Percentiles rank a stretch among this genome's conserved stretches.
These are phyloP conservation scores for Hepsetus odoe DNA, from an alignment of 2,113 vertebrate genomes.

Conservation along the genomic window DNA sequence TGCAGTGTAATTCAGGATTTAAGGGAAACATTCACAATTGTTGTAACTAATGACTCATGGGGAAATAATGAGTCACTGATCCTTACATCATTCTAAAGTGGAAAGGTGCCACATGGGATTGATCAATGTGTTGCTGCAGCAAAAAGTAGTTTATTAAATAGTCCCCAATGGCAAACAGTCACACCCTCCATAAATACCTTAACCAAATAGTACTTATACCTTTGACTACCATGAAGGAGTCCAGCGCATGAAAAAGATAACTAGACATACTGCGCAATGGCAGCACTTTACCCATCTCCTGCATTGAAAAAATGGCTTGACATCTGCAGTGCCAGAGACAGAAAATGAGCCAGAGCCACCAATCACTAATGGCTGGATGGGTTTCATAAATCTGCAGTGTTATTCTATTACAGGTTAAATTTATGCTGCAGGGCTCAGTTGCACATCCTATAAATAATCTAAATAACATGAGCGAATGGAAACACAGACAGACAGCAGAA, in stretches of 20 bases:
- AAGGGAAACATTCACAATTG: too few relatives aligned
- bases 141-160: constrained; percentile 16
- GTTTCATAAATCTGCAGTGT: constrained; percentile 38
- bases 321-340: too few relatives aligned
- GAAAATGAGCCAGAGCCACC: constrained; percentile 9
- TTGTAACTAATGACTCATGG: background rate
- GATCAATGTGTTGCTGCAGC: constrained; percentile 20
- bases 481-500: background rate
- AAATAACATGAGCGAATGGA: constrained; percentile 25
- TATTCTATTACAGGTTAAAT: constrained; percentile 49
- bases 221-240: background rate
- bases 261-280: background rate
- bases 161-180: constrained; percentile 14
- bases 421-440: constrained; percentile 35
- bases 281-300: constrained; percentile 1
- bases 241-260: background rate
- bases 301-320: too few relatives aligned
- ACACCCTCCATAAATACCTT: constrained; percentile 36
- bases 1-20: too few relatives aligned
- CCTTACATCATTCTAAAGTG: constrained; percentile 16
- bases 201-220: constrained; percentile 26
- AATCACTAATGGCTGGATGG: constrained; percentile 41
- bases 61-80: constrained; percentile 18
- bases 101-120: constrained; percentile 13
- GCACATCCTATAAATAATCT: constrained; percentile 46